phyloP scores from a whole-genome alignment of 2,113 vertebrate genomes.

The Synchiropus splendidus region DNA sequence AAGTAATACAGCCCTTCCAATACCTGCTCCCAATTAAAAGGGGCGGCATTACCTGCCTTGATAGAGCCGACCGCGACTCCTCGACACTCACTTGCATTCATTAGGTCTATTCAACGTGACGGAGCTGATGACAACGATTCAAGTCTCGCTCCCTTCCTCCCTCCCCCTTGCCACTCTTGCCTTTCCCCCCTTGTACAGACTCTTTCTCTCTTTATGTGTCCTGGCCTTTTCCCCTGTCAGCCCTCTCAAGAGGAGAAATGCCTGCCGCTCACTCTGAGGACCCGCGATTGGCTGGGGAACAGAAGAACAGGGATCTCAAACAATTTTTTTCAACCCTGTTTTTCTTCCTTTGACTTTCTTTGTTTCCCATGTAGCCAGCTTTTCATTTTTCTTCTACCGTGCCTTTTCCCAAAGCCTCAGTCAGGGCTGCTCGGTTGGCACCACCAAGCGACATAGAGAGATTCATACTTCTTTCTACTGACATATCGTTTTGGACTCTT shows the following conservation, averaged over 20 bases:
- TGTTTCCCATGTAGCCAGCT: conserved; percentile 61
- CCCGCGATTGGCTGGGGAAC: conserved; percentile 49
- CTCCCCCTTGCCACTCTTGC: conserved; percentile 66
- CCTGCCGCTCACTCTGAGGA: conserved; percentile 47
- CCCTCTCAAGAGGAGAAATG: conserved; percentile 43
- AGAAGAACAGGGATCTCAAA: conserved; percentile 28
- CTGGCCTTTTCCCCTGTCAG: conserved; percentile 39
- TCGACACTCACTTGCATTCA: conserved; percentile 78
- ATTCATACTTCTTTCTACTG: no score
- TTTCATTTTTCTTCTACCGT: conserved; percentile 39
- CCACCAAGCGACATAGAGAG: conserved; percentile 44
- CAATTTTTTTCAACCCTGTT: not conserved
- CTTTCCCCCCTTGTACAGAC: conserved; percentile 30
- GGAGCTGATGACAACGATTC: conserved; percentile 90
- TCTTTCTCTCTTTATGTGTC: conserved; percentile 33
- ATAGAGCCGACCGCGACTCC: conserved; percentile 85
- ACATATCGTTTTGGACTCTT: no score
- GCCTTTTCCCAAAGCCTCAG: conserved; percentile 50
- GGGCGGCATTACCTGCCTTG: conserved; percentile 95
- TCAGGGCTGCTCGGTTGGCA: conserved; percentile 58
- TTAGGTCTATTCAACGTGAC: conserved; percentile 94
- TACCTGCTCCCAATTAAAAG: conserved; percentile 99
- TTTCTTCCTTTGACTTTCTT: conserved; percentile 51
- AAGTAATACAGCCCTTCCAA: conserved; percentile 98
- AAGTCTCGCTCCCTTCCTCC: conserved; percentile 69